Base-by-base conservation (phyloP, 2,797 vertebrate species). In the Meda fulgida region DNA sequence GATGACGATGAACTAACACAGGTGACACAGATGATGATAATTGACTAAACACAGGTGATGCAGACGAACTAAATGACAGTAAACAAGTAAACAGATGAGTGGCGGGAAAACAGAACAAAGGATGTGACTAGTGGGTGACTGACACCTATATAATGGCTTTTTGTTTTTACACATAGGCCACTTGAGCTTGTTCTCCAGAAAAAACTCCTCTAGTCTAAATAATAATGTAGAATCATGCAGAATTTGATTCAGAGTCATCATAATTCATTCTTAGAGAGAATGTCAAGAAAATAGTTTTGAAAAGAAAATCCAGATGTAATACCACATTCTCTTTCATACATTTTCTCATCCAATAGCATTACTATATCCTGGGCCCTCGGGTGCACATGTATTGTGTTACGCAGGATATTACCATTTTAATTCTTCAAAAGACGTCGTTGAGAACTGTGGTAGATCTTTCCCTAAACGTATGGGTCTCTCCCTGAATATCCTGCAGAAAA, bases 241-340 rank as follows among this genome's bases (percentile, higher is more conserved):
- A 29, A 36, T 26, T 29, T 2, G 13, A 58, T 58, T 81, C 38
- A 46, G 26, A 60, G 14, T 40, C 16, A 40, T 71, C 19, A 71
- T 31, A 81, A 81, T 71, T 71, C 48, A 81, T 55, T 71, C 23
- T 71, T 55, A 23, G 34, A 70, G 29, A 58, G 38, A 81, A 81
- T 70, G 16, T 69, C 48, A 81, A 70, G 23, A 53, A 81, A 55
- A 53, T 29, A 3, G 14, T 43, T 71, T 71, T 55, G 26, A 71
- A 75, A 34, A 16, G 23, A 65, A 75, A 46, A 83, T 75, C 14
- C 58, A n/a, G 29, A 75, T 82, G 53, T 73, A 73, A 82, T 83
- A 65, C 36, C 38, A 16, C 69, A 75, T 83, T 65, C 70, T 65
- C 26, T 83, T 83, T 75, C 70, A 73, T 43, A 65, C 21, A 65